Base-by-base conservation (phyloP, 2,797 vertebrate genomes). In the Platalea minor region DNA sequence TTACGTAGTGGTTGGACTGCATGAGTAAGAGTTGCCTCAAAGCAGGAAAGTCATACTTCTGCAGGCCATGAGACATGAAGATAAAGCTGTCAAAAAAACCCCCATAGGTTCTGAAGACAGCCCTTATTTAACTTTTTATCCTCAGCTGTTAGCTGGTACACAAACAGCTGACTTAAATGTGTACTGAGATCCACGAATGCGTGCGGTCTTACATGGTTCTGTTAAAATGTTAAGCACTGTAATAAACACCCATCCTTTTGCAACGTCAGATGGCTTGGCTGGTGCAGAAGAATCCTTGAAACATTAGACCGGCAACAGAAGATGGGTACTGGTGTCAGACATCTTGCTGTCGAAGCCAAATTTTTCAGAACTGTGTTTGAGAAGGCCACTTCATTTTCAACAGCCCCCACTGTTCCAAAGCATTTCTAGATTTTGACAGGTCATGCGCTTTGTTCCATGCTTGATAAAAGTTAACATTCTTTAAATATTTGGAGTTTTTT, bases 281-380 rank as follows among this genome's bases (percentile, higher is more conserved):
- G 79, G 4, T 74, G 72, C 20, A 41, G 76, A n/a, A 72, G 68
- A 88, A 43, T 39, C 72, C 46, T 51, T 68, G 94, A 84, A 94
- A 86, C 45, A 1, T 57, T 64, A 94, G 41, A 75, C 35, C 15
- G 19, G 60, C 26, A 28, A 3, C 73, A 35, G 53, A 50, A 78
- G 61, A 53, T n/a, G 37, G 29, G 21, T 54, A 2, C 24, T 28
- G 41, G 61, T 93, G 63, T 84, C 63, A 21, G 53, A 19, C 37
- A 10, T 48, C 53, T 37, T 46, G 48, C 54, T 57, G 11, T 17
- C 4, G 1, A 46, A 88, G 60, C 45, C 76, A 86, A 13, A 12
- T 60, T 56, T 90, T 75, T 31, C 69, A 43, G 41, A 91, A 5
- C 29, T 26, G 9, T 57, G 17, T 63, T 41, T 67, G 54, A 85